Percentiles rank a stretch among this genome's conserved stretches.
phyloP scores from a whole-genome alignment of 2,888 invertebrate genomes.

The Cantharis rustica region DNA sequence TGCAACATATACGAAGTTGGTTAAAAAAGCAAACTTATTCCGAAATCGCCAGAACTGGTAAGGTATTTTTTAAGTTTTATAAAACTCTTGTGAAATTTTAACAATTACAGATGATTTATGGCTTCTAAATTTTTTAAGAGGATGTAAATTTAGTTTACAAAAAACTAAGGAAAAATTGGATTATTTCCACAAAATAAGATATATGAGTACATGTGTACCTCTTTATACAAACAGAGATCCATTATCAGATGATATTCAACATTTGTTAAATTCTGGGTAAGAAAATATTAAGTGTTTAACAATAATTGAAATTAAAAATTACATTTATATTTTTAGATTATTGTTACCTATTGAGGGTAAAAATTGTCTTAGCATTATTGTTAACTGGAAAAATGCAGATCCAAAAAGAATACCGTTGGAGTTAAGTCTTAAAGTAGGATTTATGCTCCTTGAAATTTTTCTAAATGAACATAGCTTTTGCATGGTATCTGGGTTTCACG shows the following conservation, averaged over 20 bases:
- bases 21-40: constrained; percentile 63
- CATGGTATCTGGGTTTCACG: not conserved
- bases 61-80: not conserved
- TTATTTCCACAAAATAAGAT: constrained; percentile 63
- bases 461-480: not conserved
- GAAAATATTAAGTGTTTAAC: constrained; percentile 3
- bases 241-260: constrained; percentile 37
- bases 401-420: not conserved
- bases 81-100: not conserved
- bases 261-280: constrained; percentile 54
- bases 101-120: constrained; percentile 58
- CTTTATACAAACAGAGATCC: constrained; percentile 61
- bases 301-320: not conserved
- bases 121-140: constrained; percentile 60
- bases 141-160: constrained; percentile 62
- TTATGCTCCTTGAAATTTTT: not conserved
- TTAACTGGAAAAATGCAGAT: not conserved
- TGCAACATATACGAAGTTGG: constrained; percentile 62
- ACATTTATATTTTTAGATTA: not conserved
- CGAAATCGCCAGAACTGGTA: constrained; percentile 62
- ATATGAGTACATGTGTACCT: constrained; percentile 59
- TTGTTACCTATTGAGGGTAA: not conserved
- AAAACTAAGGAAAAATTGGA: constrained; percentile 62
- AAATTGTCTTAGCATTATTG: not conserved
- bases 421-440: not conserved